These are phyloP conservation scores for Megamerina dolium DNA, from an alignment of 2,888 invertebrate species.

Conservation along the genomic window DNA sequence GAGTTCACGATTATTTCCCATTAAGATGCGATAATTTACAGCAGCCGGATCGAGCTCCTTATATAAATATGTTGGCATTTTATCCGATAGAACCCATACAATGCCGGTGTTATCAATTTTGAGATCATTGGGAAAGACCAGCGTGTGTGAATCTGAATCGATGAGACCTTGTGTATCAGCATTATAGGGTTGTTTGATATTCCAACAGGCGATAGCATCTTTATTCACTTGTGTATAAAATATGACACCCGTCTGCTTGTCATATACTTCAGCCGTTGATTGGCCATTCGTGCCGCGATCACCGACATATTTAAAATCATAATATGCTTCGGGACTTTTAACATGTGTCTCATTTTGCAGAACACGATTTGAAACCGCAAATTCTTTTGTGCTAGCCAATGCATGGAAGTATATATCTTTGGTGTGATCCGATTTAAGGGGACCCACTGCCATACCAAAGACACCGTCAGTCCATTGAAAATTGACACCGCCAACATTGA, in stretches of 20 bases:
- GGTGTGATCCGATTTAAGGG: slow-evolving; percentile 54
- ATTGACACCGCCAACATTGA: slow-evolving; percentile 68
- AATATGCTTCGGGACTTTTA: slow-evolving; percentile 61
- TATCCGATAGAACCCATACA: slow-evolving; percentile 72
- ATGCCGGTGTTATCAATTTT: slow-evolving; percentile 60
- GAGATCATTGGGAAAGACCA: slow-evolving; percentile 74
- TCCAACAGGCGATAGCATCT: slow-evolving; percentile 78
- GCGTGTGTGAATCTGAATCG: slow-evolving; percentile 60
- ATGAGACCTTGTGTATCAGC: slow-evolving; percentile 63
- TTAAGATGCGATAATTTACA: slow-evolving; percentile 57
- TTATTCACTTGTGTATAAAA: slow-evolving; percentile 74
- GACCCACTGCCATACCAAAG: slow-evolving; percentile 66
- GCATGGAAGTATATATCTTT: slow-evolving; percentile 78
- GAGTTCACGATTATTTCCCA: slow-evolving; percentile 41
- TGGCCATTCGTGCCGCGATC: slow-evolving; percentile 67
- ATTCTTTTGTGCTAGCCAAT: slow-evolving; percentile 73
- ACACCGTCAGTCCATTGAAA: slow-evolving; percentile 86
- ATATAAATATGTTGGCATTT: slow-evolving; percentile 67
- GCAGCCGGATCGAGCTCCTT: slow-evolving; percentile 59
- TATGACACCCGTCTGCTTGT: slow-evolving; percentile 62
- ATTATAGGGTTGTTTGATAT: slow-evolving; percentile 59
- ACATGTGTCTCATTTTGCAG: slow-evolving; percentile 67
- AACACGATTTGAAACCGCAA: slow-evolving; percentile 67
- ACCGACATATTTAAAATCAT: slow-evolving; percentile 66
- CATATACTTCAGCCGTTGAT: slow-evolving; percentile 67